Conservation (phyloP, 2,888 invertebrate species). For the Crematogaster levior region DNA sequence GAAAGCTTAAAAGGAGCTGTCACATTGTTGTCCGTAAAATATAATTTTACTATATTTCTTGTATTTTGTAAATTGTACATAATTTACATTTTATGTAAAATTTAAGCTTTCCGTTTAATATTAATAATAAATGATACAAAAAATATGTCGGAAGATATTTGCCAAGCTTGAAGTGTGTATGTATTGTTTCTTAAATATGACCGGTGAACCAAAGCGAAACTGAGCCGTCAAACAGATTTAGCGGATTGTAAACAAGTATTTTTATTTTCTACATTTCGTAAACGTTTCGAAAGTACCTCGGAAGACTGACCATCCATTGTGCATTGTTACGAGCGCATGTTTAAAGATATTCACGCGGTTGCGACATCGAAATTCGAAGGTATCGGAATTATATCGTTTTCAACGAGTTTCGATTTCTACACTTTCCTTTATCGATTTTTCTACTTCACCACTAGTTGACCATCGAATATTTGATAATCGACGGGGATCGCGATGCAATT, state of each 20-base stretch:
- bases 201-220: background rate
- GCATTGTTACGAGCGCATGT: constrained; percentile 9
- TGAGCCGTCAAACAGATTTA: background rate
- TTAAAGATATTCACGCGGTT: background rate
- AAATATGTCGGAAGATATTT: background rate
- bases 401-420: background rate
- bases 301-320: constrained; percentile 11
- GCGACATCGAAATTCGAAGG: background rate
- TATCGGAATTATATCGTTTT: background rate
- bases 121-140: background rate
- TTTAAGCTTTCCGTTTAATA: background rate
- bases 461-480: constrained; percentile 11
- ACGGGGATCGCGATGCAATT: background rate
- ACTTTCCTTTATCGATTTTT: background rate
- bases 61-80: constrained; percentile 1
- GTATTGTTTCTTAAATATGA: background rate
- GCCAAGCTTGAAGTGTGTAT: background rate
- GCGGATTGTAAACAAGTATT: background rate
- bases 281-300: constrained; percentile 22
- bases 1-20: background rate
- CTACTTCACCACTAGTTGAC: background rate
- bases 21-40: background rate
- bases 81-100: constrained; percentile 3
- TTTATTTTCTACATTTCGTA: constrained; percentile 19
- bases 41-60: background rate